A percentile compares a stretch with the other conserved stretches of the same genome.
phyloP scores from a whole-genome alignment of 1,140 invertebrate genomes.

The Trachymyrmex cornetzi region DNA sequence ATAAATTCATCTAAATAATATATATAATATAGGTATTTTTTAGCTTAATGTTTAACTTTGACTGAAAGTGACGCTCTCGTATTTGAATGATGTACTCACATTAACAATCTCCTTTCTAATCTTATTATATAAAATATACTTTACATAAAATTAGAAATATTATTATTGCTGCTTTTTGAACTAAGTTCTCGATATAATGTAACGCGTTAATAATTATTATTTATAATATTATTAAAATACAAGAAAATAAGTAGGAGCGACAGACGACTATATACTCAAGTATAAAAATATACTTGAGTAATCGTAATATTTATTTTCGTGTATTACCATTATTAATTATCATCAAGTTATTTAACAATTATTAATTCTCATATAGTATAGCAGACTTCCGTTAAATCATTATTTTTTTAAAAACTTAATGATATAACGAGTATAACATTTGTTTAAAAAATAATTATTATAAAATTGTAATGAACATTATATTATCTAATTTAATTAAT shows the following conservation, averaged over 20 bases:
- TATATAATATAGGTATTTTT: too few species aligned
- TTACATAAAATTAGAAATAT: conserved; percentile 21
- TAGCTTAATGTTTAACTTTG: too few species aligned
- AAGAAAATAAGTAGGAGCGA: conserved; percentile 10
- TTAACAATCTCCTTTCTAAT: too few species aligned
- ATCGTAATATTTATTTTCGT: conserved; percentile 19
- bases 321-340: conserved; percentile 24
- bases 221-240: conserved; percentile 31
- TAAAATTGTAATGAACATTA: conserved; percentile 31
- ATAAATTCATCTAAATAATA: too few species aligned
- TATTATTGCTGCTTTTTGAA: conserved; percentile 32
- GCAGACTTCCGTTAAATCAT: conserved; percentile 31
- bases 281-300: conserved; percentile 32
- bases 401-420: background rate
- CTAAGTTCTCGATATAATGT: conserved; percentile 23
- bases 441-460: conserved; percentile 1
- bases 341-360: conserved; percentile 18
- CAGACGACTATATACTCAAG: conserved; percentile 12
- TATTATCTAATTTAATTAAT: conserved; percentile 4
- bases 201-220: conserved; percentile 44
- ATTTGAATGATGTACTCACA: too few species aligned
- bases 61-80: too few species aligned
- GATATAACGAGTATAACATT: background rate
- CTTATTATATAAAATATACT: background rate
- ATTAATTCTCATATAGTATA: conserved; percentile 40